Base-by-base conservation (phyloP, 1,140 invertebrate species). In the Episyrphus balteatus region DNA sequence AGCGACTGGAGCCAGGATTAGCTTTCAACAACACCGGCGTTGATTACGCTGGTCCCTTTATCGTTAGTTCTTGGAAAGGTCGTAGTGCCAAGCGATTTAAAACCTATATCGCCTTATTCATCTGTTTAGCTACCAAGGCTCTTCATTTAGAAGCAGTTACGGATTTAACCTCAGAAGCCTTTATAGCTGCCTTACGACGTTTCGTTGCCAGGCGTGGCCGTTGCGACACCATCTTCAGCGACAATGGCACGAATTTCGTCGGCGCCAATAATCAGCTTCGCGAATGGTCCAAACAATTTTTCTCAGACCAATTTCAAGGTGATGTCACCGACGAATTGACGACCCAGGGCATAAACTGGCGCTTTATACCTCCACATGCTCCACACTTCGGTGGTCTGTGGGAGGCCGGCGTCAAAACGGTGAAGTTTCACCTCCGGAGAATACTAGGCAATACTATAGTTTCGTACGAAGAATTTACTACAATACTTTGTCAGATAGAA, bases 21-120 rank as follows among this genome's bases (percentile, higher is more conserved):
- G 21, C 21, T 26, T 26, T 26, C 21, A 26, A 26, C 21, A 39
- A 57, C 26, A 45, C 46, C 33, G 69, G 68, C 13, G 45, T 68
- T 2, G 68, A 70, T 50, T 69, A 59, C 42, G 54, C 59, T 5
- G 68, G 69, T 2, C 66, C 66, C 7, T 51, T 69, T 5, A 38
- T 48, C 3, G 44, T 44, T 15, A 6, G n/a, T 11, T 12, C 13
- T 2, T 8, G 9, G 3, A 31, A 32, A 15, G 30, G 26, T 17
- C 19, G 34, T 11, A 12, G 30, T n/a, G 11, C 14, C 10, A 36
- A 19, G 6, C 10, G 13, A 10, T 37, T 19, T 15, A 66, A 66
- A 50, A 12, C 42, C 13, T 59, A 56, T 37, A 51, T 67, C 9
- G 42, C 42, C 14, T 2, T 66, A 3, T 62, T 64, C 33, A 49